Percentiles rank a stretch among this genome's conserved stretches.
These are phyloP conservation scores for Galeruca laticollis DNA, from an alignment of 2,888 invertebrate species.

Conservation along the genomic window DNA sequence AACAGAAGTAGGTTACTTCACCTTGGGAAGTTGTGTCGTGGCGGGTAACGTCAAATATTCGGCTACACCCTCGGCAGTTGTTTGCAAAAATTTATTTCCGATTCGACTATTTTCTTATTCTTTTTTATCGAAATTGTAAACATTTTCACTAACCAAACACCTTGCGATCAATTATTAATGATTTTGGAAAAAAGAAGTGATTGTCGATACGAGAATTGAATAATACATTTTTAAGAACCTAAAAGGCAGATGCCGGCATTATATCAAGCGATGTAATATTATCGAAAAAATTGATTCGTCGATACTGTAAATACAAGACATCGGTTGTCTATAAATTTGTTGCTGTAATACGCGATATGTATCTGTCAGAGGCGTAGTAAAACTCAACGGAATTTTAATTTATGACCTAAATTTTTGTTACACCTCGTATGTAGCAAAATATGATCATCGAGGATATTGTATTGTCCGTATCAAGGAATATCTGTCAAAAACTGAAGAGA, in stretches of 20 bases:
- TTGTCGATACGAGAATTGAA: slow-evolving; percentile 47
- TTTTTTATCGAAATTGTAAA: slow-evolving; percentile 10
- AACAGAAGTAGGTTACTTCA: no score
- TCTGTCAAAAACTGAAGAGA: no score
- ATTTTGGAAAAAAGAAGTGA: slow-evolving; percentile 36
- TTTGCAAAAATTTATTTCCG: slow-evolving; percentile 8
- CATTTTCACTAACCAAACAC: slow-evolving; percentile 32
- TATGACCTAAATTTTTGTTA: no score
- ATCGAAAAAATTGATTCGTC: slow-evolving; percentile 46
- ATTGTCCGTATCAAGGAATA: no score
- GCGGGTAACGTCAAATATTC: no score
- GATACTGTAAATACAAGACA: slow-evolving; percentile 56
- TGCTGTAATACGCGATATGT: slow-evolving; percentile 50
- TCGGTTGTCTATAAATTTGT: slow-evolving; percentile 60
- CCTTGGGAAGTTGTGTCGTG: no score
- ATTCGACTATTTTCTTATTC: neutral
- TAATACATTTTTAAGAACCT: slow-evolving; percentile 51
- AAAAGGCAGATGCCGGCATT: slow-evolving; percentile 55
- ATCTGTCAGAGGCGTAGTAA: slow-evolving; percentile 13
- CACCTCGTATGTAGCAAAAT: no score
- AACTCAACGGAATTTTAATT: no score
- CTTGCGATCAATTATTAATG: slow-evolving; percentile 53
- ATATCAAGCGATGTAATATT: slow-evolving; percentile 55
- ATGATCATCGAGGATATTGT: no score
- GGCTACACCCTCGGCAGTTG: neutral